Base-by-base conservation (phyloP, 2,113 vertebrate species). In the Colius striatus region DNA sequence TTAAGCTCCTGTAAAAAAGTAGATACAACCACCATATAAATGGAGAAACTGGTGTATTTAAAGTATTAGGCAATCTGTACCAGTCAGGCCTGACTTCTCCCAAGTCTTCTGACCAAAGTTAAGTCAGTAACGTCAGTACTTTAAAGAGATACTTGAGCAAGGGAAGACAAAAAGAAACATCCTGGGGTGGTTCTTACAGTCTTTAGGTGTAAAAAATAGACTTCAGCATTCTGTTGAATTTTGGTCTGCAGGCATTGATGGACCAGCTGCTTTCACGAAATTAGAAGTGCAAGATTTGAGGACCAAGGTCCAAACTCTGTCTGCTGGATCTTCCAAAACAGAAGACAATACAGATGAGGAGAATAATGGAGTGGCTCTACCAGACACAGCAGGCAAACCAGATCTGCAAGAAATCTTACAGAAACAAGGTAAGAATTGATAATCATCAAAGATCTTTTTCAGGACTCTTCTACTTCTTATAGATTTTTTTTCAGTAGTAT, bases 401-500 rank as follows among this genome's bases (percentile, higher is more conserved):
- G 98, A 98, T 87, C 98, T 99, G 34, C 99, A 99, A 20, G 98
- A 99, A 90, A 97, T 99, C 82, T 97, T 99, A 67, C 97, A 99
- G 89, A 99, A 98, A 95, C 97, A 98, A 87, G 99, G 99, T 99
- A 84, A 96, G 96, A 58, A 17, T 60, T 84, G 16, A 43, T 36
- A 60, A 72, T 63, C 14, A n/a, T 68, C 83, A 99, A 98, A 98
- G 54, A 94, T 99, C 75, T 98, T 98, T 22, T 98, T 96, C 21
- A 95, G 96, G 38, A 4, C 16, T 79, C 6, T 36, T 74, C 30
- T 50, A n/a, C 25, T 67, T 68, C 45, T n/a, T 45, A 23, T 34
- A 10, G 17, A 13, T 57, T 88, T 65, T 65, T 83, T 88, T 74
- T 67, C 27, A 68, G 20, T 67, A 75, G 18, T 34, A 36, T 74